These are phyloP conservation scores for Columba guinea DNA, from an alignment of 2,797 vertebrate genomes.

Conservation along the genomic window DNA sequence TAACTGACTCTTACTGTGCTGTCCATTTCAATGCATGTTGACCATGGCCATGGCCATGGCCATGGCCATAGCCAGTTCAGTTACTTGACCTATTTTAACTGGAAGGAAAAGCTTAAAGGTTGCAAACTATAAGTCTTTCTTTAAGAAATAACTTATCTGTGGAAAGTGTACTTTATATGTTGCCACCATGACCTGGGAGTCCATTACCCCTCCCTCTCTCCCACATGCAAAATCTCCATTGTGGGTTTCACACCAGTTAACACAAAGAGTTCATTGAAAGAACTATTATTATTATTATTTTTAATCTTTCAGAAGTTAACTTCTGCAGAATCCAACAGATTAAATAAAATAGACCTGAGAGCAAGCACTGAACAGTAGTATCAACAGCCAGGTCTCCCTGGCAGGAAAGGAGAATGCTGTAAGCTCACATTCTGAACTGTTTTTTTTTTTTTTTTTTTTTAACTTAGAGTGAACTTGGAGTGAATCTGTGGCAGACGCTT, in stretches of 20 bases:
- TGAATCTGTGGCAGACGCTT: not conserved
- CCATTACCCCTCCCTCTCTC: not conserved
- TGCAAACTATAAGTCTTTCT: not conserved
- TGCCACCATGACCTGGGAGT: not conserved
- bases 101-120: not conserved
- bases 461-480: too few species aligned
- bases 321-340: not conserved
- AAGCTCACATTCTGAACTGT: not conserved
- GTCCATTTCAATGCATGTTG: not conserved
- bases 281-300: not conserved
- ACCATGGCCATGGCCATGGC: not conserved
- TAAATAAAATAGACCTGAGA: not conserved
- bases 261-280: not conserved
- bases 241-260: not conserved
- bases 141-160: not conserved
- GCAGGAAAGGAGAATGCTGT: not conserved
- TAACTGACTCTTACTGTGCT: not conserved
- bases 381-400: not conserved
- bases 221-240: not conserved
- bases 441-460: not conserved
- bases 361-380: accelerated
- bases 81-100: not conserved
- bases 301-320: not conserved
- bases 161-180: not conserved
- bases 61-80: not conserved